Conservation (phyloP, 1,140 invertebrate species). For the Panagrolaimus sp. region DNA sequence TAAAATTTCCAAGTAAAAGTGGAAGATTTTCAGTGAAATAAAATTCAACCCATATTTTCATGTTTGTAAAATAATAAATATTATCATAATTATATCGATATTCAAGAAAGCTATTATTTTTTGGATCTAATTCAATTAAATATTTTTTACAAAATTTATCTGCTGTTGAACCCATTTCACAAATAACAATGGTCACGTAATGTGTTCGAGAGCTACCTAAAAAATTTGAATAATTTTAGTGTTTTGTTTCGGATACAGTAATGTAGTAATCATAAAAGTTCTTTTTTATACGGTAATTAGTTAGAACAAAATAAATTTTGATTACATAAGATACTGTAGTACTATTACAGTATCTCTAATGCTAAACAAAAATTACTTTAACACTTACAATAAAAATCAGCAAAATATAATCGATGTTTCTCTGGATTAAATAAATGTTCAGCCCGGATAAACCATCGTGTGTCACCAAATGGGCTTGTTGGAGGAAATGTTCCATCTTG, state of each 20-base stretch:
- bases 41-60: slow-evolving; percentile 13
- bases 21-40: slow-evolving; percentile 12
- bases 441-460: background rate
- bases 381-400: slow-evolving; percentile 14
- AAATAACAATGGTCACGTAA: background rate
- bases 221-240: background rate
- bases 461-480: background rate
- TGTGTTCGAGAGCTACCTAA: background rate
- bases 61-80: background rate
- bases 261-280: too few species aligned
- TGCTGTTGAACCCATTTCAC: background rate
- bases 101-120: background rate
- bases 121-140: background rate
- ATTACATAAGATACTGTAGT: too few species aligned
- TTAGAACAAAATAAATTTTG: too few species aligned
- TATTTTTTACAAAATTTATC: background rate
- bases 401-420: background rate
- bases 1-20: background rate
- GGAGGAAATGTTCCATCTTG: background rate
- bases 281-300: too few species aligned
- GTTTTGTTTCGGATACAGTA: too few species aligned
- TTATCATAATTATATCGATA: background rate
- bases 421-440: background rate
- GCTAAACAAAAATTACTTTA: background rate
- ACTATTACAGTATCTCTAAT: too few species aligned